Evolutionary conservation across 2,888 invertebrate genomes (phyloP).

Genomic region (Salpingus planirostris): DNA sequence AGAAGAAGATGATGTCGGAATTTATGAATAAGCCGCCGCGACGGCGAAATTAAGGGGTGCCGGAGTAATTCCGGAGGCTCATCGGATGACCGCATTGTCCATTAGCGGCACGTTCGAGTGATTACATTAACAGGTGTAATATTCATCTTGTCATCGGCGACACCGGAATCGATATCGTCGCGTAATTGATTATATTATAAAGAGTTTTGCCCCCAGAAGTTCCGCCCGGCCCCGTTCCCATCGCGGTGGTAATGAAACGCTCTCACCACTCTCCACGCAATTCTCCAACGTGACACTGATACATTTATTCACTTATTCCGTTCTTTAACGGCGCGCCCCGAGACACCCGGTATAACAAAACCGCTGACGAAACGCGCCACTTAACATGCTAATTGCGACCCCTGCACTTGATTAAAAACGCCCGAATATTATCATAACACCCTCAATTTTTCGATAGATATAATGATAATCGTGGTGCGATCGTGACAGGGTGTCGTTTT

Average conservation of each 20-base stretch:
- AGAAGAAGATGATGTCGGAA: constrained; percentile 14
- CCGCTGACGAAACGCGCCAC: constrained; percentile 11
- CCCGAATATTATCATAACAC: neutral
- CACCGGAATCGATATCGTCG: too few relatives aligned
- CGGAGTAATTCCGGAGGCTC: constrained; percentile 13
- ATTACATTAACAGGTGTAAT: constrained; percentile 17
- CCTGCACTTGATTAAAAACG: constrained; percentile 1
- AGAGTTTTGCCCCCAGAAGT: constrained; percentile 10
- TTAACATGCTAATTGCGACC: constrained; percentile 6
- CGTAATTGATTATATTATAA: constrained; percentile 15
- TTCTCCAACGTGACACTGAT: constrained; percentile 10
- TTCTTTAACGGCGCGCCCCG: constrained; percentile 8
- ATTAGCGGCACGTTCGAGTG: constrained; percentile 15
- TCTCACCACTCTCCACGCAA: constrained; percentile 8
- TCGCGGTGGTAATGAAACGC: constrained; percentile 12
- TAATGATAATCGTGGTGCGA: too few relatives aligned
- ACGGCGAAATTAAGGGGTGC: constrained; percentile 8
- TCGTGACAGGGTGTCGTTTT: too few relatives aligned
- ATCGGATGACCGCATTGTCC: constrained; percentile 16
- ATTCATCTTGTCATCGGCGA: constrained; percentile 16
- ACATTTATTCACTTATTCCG: constrained; percentile 13
- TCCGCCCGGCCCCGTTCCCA: constrained; percentile 11
- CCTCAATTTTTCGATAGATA: too few relatives aligned
- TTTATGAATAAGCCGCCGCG: constrained; percentile 14
- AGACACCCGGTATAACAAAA: constrained; percentile 10